Evolutionary conservation across 1,140 invertebrate species (phyloP).

Genomic region (Chrysoperla carnea): DNA sequence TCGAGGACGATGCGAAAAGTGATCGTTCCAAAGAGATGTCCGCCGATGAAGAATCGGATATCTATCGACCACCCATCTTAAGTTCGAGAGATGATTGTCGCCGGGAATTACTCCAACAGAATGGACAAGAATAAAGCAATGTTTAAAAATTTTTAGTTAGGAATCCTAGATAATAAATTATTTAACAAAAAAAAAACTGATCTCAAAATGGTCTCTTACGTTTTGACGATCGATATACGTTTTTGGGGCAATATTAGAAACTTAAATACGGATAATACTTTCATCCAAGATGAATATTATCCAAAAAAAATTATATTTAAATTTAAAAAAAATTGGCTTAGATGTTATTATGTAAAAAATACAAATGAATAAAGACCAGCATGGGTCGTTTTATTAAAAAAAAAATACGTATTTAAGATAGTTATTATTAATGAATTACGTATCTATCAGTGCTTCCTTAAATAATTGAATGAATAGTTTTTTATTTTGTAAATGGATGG

Average conservation of each 20-base stretch:
- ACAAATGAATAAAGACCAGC: no score
- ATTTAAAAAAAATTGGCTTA: no score
- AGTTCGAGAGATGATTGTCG: slow-evolving; percentile 26
- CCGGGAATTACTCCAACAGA: slow-evolving; percentile 38
- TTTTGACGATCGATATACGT: neutral
- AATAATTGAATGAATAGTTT: no score
- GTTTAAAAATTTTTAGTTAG: slow-evolving; percentile 1
- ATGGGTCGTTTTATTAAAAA: no score
- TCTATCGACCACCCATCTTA: slow-evolving; percentile 31
- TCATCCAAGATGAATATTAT: no score
- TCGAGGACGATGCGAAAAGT: slow-evolving; percentile 45
- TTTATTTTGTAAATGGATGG: no score
- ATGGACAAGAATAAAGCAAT: slow-evolving; percentile 37
- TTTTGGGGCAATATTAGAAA: slow-evolving; percentile 16
- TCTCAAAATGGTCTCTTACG: neutral
- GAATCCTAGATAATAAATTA: neutral
- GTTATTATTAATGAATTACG: no score
- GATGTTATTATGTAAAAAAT: no score
- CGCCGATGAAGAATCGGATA: slow-evolving; percentile 36
- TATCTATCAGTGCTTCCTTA: no score
- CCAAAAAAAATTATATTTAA: no score
- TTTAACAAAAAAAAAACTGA: neutral
- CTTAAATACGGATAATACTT: no score
- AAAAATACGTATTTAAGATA: no score
- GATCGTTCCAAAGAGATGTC: slow-evolving; percentile 37